phyloP scores from a whole-genome alignment of 92 coral and sea anemone genomes.

The Virgularia gustaviana region DNA sequence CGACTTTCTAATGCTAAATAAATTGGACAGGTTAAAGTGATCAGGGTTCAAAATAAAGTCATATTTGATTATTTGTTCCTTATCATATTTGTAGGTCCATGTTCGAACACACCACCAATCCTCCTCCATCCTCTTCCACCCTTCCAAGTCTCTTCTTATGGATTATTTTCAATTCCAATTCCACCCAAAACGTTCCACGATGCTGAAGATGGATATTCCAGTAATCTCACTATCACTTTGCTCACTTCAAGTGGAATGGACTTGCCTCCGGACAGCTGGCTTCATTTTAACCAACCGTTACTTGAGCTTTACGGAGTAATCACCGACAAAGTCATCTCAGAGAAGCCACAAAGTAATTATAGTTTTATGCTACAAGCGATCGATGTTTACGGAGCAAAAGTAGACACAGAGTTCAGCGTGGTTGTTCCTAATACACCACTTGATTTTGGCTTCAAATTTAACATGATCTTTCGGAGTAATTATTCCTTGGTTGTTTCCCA shows the following conservation, averaged over 20 bases:
- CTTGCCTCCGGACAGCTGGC: constrained; percentile 36
- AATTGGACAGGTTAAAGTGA: no score
- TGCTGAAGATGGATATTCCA: constrained; percentile 42
- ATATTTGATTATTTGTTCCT: neutral
- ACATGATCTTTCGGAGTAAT: constrained; percentile 33
- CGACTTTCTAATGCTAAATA: no score
- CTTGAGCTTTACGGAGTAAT: constrained; percentile 39
- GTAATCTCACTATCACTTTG: constrained; percentile 14
- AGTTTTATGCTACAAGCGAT: constrained; percentile 23
- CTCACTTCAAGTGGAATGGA: constrained; percentile 1
- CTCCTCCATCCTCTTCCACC: neutral
- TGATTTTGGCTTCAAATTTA: constrained; percentile 23
- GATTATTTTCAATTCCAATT: constrained; percentile 8
- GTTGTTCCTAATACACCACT: constrained; percentile 11
- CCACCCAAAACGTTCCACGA: constrained; percentile 44
- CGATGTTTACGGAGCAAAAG: constrained; percentile 26
- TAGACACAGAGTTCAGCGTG: constrained; percentile 13
- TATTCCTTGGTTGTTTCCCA: constrained; percentile 27
- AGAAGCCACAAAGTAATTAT: constrained; percentile 32
- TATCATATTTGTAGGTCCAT: constrained; percentile 16
- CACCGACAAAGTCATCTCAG: constrained; percentile 8
- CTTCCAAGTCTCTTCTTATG: constrained; percentile 25
- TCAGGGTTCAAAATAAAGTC: no score
- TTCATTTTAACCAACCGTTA: constrained; percentile 38
- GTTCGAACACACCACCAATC: constrained; percentile 40